A percentile compares a stretch with the other conserved stretches of the same genome.
phyloP scores from a whole-genome alignment of 2,797 vertebrate species.

The Diplodus puntazzo region DNA sequence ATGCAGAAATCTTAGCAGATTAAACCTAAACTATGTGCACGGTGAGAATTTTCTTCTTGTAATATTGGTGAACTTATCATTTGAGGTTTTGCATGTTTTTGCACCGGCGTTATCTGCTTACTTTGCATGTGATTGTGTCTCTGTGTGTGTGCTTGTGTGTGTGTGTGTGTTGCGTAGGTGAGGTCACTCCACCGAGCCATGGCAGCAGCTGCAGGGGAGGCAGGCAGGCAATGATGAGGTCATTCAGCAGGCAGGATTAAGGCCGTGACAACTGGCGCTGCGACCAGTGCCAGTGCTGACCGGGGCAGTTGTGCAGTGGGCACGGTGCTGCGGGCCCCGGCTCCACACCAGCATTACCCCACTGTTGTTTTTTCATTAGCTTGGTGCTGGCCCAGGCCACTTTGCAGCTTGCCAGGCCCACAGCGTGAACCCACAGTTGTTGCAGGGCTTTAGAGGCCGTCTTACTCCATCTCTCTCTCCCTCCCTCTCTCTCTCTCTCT shows the following conservation, averaged over 20 bases:
- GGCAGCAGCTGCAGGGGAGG: constrained; percentile 63
- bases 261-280: constrained; percentile 79
- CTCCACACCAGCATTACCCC: constrained; percentile 64
- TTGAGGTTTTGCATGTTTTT: constrained; percentile 56
- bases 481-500: constrained; percentile 7
- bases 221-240: constrained; percentile 76
- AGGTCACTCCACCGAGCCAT: constrained; percentile 67
- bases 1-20: neutral
- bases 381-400: constrained; percentile 52
- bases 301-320: constrained; percentile 68
- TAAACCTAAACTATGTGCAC: neutral
- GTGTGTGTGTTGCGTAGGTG: constrained; percentile 46
- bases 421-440: constrained; percentile 80
- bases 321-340: constrained; percentile 45
- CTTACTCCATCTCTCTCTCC: constrained; percentile 18
- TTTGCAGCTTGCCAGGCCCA: constrained; percentile 60
- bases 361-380: constrained; percentile 82
- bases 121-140: constrained; percentile 49
- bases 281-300: constrained; percentile 71
- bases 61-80: neutral
- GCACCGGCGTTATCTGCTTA: constrained; percentile 26
- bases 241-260: constrained; percentile 81
- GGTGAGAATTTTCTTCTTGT: neutral
- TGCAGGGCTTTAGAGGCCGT: constrained; percentile 65
- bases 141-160: constrained; percentile 22